Evolutionary conservation across 1,140 invertebrate genomes (phyloP).

Genomic region (Camponotus pennsylvanicus): DNA sequence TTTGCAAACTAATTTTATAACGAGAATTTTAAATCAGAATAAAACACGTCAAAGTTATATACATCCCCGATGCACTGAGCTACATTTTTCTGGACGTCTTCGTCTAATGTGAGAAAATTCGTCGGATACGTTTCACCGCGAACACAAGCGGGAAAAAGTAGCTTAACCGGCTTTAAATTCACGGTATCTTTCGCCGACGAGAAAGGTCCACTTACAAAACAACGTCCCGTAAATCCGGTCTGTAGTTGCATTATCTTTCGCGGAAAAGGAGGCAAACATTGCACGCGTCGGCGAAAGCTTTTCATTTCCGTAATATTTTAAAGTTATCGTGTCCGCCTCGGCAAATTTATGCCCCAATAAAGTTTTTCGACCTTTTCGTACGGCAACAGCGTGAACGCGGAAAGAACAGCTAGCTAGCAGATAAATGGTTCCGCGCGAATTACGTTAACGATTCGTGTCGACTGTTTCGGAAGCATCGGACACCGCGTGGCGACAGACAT

Average conservation of each 20-base stretch:
- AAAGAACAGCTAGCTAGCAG: slow-evolving; percentile 49
- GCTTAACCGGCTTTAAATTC: slow-evolving; percentile 81
- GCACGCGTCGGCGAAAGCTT: slow-evolving; percentile 82
- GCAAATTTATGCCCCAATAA: slow-evolving; percentile 84
- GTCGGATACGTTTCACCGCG: slow-evolving; percentile 48
- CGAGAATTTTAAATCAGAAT: background rate
- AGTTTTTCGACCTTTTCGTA: slow-evolving; percentile 76
- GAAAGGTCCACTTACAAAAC: slow-evolving; percentile 80
- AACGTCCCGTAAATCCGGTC: slow-evolving; percentile 82
- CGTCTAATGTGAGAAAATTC: slow-evolving; percentile 68
- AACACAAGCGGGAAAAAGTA: slow-evolving; percentile 71
- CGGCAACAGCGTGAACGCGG: slow-evolving; percentile 56
- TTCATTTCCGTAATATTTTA: slow-evolving; percentile 86
- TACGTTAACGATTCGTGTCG: slow-evolving; percentile 56
- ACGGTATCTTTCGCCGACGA: slow-evolving; percentile 79
- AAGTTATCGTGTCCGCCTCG: slow-evolving; percentile 83
- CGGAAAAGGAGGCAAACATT: slow-evolving; percentile 83
- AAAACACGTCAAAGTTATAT: background rate
- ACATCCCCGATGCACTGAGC: background rate
- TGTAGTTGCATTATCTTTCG: slow-evolving; percentile 83
- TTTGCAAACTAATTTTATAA: background rate
- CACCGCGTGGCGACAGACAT: background rate
- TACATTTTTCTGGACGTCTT: background rate
- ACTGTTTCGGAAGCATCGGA: slow-evolving; percentile 13
- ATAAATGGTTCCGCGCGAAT: slow-evolving; percentile 66